A percentile compares a stretch with the other conserved stretches of the same genome.
Evolutionary conservation across 2,888 invertebrate species (phyloP).

Genomic region (Cordylochernes scorpioides): DNA sequence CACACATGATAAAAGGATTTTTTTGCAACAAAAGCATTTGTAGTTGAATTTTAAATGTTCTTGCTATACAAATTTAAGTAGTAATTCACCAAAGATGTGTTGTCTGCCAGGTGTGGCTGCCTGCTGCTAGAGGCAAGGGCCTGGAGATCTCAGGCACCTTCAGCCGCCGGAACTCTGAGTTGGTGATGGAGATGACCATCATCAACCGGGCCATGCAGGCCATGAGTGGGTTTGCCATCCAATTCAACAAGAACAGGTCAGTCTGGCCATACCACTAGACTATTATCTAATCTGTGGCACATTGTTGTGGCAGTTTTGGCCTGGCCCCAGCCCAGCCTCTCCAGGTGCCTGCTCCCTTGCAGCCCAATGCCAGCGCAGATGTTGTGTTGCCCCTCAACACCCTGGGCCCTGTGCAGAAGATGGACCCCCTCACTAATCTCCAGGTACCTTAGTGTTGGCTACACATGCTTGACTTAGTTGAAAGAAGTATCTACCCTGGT

Average conservation of each 20-base stretch:
- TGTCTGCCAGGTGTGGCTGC: slow-evolving; percentile 39
- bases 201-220: slow-evolving; percentile 95
- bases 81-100: no score
- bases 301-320: slow-evolving; percentile 45
- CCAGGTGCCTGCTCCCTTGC: slow-evolving; percentile 43
- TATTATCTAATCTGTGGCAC: background rate
- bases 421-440: slow-evolving; percentile 87
- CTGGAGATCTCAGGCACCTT: slow-evolving; percentile 88
- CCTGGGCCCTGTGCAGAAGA: slow-evolving; percentile 70
- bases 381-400: slow-evolving; percentile 48
- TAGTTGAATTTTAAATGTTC: no score
- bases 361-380: slow-evolving; percentile 50
- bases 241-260: slow-evolving; percentile 75
- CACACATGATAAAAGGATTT: no score
- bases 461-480: no score
- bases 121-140: slow-evolving; percentile 79
- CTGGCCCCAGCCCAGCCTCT: slow-evolving; percentile 57
- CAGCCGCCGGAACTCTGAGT: slow-evolving; percentile 47
- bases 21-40: no score
- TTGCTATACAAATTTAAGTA: no score
- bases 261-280: no score
- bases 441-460: no score
- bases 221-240: slow-evolving; percentile 85
- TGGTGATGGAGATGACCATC: slow-evolving; percentile 82
- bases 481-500: no score